Base-by-base conservation (phyloP, 2,888 invertebrate species). In the Tortrix viridana region DNA sequence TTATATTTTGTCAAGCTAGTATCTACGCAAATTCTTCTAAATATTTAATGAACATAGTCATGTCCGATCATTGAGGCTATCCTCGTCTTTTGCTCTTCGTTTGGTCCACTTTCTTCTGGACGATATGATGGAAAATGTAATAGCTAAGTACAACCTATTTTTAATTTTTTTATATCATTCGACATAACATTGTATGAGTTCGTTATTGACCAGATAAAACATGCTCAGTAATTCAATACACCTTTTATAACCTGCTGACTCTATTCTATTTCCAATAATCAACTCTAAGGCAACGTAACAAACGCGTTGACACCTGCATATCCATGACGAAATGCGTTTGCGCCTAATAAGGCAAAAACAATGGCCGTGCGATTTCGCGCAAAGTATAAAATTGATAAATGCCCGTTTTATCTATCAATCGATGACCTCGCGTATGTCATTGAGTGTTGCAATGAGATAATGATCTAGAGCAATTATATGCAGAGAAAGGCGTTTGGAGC, bases 341-440 rank as follows among this genome's bases (percentile, higher is more conserved):
- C 22, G 16, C 53, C 38, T 53, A 23, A 53, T 37, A 53, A 53
- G 41, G 53, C 20, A 55, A 55, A 55, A 43, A 55, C 54, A 55
- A 55, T 55, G 20, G 44, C 19, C 44, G 44, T 55, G 43, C 43
- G 44, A 55, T 48, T 48, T 48, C 48, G 26, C 54, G 43, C 44
- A 44, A 44, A 19, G n/a, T 23, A 55, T 18, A 12, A 23, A 55
- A 55, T 55, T 55, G 54, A 44, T 54, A 54, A 23, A 44, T 14
- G 46, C 20, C 16, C 12, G 12, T 55, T n/a, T 19, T 26, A 44
- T 44, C 26, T 55, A 44, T 44, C 23, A 26, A 43, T 22, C 26
- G 18, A 20, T 55, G 44, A 55, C 54, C 54, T 55, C 44, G 54
- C 16, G 41, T 41, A 41, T 55, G 43, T 44, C 54, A 44, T 26